phyloP scores from a whole-genome alignment of 2,113 vertebrate genomes.

The Zosterops japonicus region DNA sequence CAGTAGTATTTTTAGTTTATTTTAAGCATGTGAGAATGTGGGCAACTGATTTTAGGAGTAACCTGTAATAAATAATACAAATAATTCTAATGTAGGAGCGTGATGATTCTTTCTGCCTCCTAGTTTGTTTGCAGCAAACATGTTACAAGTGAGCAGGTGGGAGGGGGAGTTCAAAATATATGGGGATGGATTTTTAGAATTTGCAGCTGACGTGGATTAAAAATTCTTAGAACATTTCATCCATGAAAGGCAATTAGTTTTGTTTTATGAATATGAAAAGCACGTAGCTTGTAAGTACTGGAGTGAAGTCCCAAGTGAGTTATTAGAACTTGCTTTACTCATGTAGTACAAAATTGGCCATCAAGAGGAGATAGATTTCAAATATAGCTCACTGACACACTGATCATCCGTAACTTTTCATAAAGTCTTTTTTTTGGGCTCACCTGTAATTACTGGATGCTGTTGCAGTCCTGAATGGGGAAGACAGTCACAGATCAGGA shows the following conservation, averaged over 20 bases:
- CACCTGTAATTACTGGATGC: constrained; percentile 20
- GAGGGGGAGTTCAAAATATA: constrained; percentile 25
- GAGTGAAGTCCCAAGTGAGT: constrained; percentile 70
- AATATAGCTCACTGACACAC: constrained; percentile 53
- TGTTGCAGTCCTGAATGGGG: neutral
- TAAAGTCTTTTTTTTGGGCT: neutral
- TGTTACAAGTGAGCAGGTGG: constrained; percentile 28
- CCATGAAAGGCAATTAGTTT: constrained; percentile 75
- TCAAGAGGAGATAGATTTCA: constrained; percentile 67
- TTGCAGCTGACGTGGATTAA: constrained; percentile 67
- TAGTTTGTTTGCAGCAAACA: constrained; percentile 50
- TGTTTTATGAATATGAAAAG: constrained; percentile 75
- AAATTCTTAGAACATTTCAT: constrained; percentile 68
- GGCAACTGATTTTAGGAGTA: neutral
- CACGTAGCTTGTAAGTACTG: constrained; percentile 68
- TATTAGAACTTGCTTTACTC: constrained; percentile 70
- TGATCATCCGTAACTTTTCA: constrained; percentile 52
- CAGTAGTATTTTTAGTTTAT: neutral
- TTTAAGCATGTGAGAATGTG: neutral
- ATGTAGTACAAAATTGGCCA: constrained; percentile 71
- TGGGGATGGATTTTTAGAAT: constrained; percentile 35
- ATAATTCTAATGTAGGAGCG: neutral
- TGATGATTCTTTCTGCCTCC: neutral
- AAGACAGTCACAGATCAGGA: neutral
- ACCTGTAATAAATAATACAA: neutral